phyloP scores from a whole-genome alignment of 2,888 invertebrate genomes.

The Eupsilia transversa region DNA sequence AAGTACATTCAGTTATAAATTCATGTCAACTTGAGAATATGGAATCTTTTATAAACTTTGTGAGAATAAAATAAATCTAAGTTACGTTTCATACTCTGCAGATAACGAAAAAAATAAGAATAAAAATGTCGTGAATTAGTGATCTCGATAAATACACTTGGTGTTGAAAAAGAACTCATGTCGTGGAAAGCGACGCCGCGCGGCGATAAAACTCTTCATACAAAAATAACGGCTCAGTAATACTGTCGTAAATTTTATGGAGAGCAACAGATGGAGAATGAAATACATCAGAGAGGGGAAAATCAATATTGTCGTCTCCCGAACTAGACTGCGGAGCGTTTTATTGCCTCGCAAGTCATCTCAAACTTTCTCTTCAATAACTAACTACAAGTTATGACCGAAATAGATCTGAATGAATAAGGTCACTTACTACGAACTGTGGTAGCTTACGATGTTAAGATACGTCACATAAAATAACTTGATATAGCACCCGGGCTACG shows the following conservation, averaged over 20 bases:
- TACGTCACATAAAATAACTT: constrained; percentile 41
- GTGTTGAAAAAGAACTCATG: constrained; percentile 78
- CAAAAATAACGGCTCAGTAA: constrained; percentile 89
- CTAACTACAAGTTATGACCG: constrained; percentile 55
- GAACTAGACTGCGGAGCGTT: constrained; percentile 79
- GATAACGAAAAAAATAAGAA: constrained; percentile 58
- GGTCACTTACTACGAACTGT: constrained; percentile 25
- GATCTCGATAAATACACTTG: constrained; percentile 76
- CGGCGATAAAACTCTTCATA: constrained; percentile 87
- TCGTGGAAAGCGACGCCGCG: constrained; percentile 78
- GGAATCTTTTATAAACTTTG: background rate
- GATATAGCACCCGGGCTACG: constrained; percentile 23
- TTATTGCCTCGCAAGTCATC: constrained; percentile 79
- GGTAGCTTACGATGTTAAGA: constrained; percentile 9
- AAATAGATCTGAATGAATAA: constrained; percentile 48
- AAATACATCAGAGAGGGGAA: constrained; percentile 85
- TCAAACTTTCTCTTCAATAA: constrained; percentile 71
- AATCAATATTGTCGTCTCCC: constrained; percentile 88
- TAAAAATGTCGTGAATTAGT: constrained; percentile 73
- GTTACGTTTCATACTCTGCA: constrained; percentile 29
- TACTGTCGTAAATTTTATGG: constrained; percentile 89
- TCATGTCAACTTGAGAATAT: background rate
- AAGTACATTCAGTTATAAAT: constrained; percentile 22
- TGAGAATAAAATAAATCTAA: constrained; percentile 26
- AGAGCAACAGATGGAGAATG: constrained; percentile 90